phyloP scores from a whole-genome alignment of 2,113 vertebrate genomes.

The Lophura nycthemera region DNA sequence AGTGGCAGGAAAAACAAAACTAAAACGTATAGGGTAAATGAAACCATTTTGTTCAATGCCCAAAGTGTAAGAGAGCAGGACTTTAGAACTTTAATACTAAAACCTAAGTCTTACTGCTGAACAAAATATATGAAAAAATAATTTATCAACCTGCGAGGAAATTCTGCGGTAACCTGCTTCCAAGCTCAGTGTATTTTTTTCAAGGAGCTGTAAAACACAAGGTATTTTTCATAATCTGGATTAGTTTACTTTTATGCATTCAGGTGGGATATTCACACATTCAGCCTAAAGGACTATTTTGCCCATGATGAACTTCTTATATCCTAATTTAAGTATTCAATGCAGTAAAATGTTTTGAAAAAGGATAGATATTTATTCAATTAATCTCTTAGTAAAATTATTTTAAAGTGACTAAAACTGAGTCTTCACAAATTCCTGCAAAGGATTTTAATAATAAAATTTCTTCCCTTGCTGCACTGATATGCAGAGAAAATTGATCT shows the following conservation, averaged over 20 bases:
- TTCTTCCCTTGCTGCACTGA: neutral
- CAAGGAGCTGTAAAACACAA: slow-evolving; percentile 72
- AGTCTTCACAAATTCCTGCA: neutral
- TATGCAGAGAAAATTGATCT: neutral
- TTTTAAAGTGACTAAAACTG: neutral
- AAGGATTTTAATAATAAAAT: neutral
- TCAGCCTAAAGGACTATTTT: neutral
- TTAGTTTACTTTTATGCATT: slow-evolving; percentile 28
- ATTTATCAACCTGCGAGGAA: slow-evolving; percentile 71
- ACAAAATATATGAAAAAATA: slow-evolving; percentile 66
- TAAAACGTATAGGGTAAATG: neutral
- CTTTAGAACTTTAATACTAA: neutral
- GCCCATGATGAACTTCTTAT: neutral
- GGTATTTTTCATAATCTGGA: slow-evolving; percentile 64
- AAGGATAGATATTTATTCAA: neutral
- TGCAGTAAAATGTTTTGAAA: neutral
- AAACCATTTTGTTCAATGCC: neutral
- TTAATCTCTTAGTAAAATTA: neutral
- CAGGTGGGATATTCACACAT: slow-evolving; percentile 12
- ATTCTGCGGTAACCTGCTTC: slow-evolving; percentile 69
- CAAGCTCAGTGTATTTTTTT: slow-evolving; percentile 67
- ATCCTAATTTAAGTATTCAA: neutral
- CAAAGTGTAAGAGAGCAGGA: neutral
- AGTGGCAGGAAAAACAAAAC: neutral
- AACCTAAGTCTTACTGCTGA: slow-evolving; percentile 7